Conservation (phyloP, 1,140 invertebrate species). For the Trichogramma pretiosum region DNA sequence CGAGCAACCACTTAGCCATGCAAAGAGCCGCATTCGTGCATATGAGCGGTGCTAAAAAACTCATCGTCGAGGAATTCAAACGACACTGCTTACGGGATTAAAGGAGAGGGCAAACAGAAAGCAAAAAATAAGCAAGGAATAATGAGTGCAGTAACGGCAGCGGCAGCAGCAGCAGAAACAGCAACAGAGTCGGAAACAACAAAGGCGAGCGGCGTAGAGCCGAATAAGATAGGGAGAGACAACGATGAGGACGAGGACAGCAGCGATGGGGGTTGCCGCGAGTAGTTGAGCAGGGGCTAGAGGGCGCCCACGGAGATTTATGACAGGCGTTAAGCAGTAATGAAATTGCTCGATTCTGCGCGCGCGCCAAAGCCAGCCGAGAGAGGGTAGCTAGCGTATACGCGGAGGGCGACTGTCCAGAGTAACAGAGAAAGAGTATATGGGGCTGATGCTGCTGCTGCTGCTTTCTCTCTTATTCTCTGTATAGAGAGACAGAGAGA, state of each 20-base stretch:
- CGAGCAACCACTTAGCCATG: too few relatives aligned
- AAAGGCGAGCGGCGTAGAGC: neutral
- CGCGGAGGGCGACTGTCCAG: slow-evolving; percentile 4
- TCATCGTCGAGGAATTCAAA: too few relatives aligned
- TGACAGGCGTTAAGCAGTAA: slow-evolving; percentile 49
- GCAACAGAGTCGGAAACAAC: neutral
- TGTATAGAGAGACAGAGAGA: too few relatives aligned
- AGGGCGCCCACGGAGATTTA: slow-evolving; percentile 41
- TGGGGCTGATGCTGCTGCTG: slow-evolving; percentile 1
- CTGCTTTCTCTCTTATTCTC: too few relatives aligned
- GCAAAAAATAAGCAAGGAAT: too few relatives aligned
- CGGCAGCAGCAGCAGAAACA: neutral
- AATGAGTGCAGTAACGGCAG: too few relatives aligned
- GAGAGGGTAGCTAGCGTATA: neutral
- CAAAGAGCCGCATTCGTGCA: too few relatives aligned
- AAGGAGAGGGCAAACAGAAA: too few relatives aligned
- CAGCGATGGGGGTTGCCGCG: slow-evolving; percentile 7
- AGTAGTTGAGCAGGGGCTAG: slow-evolving; percentile 19
- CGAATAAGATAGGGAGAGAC: neutral
- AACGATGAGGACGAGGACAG: neutral
- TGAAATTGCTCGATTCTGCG: slow-evolving; percentile 46
- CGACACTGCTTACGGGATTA: too few relatives aligned
- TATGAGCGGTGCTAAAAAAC: too few relatives aligned
- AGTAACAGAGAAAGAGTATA: too few relatives aligned
- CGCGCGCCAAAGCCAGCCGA: slow-evolving; percentile 7